Evolutionary conservation across 1,140 invertebrate genomes (phyloP), one percentile per base, ranked within the genome.

Genomic region (Procambarus virginalis): DNA sequence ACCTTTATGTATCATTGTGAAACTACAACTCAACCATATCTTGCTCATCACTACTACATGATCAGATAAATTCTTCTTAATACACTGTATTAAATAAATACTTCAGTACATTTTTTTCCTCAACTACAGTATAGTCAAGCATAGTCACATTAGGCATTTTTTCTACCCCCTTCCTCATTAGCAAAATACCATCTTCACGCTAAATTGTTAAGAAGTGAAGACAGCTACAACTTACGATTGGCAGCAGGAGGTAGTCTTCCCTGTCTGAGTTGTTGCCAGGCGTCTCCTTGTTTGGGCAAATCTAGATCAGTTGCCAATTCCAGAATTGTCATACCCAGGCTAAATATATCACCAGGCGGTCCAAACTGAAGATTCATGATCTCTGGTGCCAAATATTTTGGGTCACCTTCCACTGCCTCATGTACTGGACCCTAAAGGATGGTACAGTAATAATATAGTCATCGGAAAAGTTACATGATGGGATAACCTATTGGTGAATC

Each of bases 371-470:
- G 96, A 91, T 95, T 94, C 92, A 97, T 93, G 1, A 97, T 93
- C 94, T 97, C 97, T 34, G 95, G 95, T 2, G 97, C 96, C 87
- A 97, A 93, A 93, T 97, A 97, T 88, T 96, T 96, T 0, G 96
- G 95, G 94, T 97, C 97, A 6, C 97, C 97, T 94, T 97, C 97
- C n/a, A 95, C 94, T 14, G 94, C 94, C 88, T 95, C 95, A 92
- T 94, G 93, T 8, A 94, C 91, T 90, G 95, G 94, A 91, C 93
- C 92, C 95, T 95, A 20, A 12, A 10, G 34, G 5, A 81, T 12
- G 10, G n/a, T 55, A 80, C 20, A 22, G 49, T 78, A 78, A 20
- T 64, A 55, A 55, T 9, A 55, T 55, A 55, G 12, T 55, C 8
- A 55, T 9, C 4, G 8, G 51, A 55, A 55, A 9, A 55, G 34